A percentile compares a stretch with the other conserved stretches of the same genome.
Conservation (phyloP, 1,140 invertebrate genomes). For the Luehdorfia chinensis region DNA sequence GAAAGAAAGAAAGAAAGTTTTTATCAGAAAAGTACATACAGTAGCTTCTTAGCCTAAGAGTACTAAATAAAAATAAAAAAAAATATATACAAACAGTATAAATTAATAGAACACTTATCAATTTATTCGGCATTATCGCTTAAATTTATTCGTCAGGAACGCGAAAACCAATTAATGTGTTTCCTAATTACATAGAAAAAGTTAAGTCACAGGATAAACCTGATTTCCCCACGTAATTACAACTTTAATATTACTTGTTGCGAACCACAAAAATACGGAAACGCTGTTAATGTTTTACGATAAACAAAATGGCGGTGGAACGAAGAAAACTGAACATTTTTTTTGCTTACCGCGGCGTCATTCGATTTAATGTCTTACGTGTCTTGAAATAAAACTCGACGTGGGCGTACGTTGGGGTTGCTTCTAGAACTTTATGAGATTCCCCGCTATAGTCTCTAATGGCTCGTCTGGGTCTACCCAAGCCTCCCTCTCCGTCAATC, state of each 20-base stretch:
- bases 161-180: too few relatives aligned
- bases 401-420: not conserved
- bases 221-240: constrained; percentile 20
- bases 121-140: too few relatives aligned
- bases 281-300: constrained; percentile 42
- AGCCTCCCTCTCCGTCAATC: constrained; percentile 15
- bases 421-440: constrained; percentile 39
- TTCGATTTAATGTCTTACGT: constrained; percentile 18
- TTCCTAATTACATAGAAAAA: too few relatives aligned
- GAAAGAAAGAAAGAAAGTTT: too few relatives aligned
- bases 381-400: constrained; percentile 5
- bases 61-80: too few relatives aligned
- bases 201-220: too few relatives aligned
- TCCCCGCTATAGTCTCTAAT: constrained; percentile 41
- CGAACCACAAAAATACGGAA: constrained; percentile 34
- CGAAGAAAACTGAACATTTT: constrained; percentile 23
- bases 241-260: constrained; percentile 43
- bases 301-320: constrained; percentile 35
- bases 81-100: too few relatives aligned
- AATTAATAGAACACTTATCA: too few relatives aligned
- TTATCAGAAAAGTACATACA: too few relatives aligned
- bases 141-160: too few relatives aligned
- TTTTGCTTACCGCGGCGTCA: not conserved
- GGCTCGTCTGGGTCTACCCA: constrained; percentile 36
- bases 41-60: too few relatives aligned